Base-by-base conservation (phyloP, 2,797 vertebrate species). In the Galago senegalensis region DNA sequence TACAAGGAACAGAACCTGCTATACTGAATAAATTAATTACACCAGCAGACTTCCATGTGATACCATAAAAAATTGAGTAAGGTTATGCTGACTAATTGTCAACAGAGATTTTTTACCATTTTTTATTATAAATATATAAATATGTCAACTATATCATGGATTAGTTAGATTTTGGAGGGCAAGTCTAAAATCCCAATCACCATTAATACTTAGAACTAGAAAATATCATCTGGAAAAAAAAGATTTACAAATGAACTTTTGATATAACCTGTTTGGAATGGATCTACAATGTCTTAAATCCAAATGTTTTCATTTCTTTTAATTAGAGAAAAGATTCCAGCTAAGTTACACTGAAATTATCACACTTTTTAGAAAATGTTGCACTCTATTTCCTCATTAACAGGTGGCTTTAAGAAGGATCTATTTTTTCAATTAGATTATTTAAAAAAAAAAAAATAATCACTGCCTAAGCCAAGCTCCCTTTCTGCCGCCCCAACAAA, bases 221-320 rank as follows among this genome's bases (percentile, higher is more conserved):
- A 72, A 95, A 46, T n/a, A 73, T 1, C 14, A n/a, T 65, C 82
- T 79, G 60, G 70, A 34, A 81, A 91, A 83, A 77, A 67, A 83
- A 91, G 27, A 60, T 29, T 89, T 69, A 25, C 0, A 43, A 88
- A 75, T 70, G 37, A 84, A 92, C 79, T 92, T 93, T 5, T 79
- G 46, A 88, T 82, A 65, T 70, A 87, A 87, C 16, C 34, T 87
- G 65, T 37, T 84, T 76, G 43, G 43, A 56, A 4, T 92, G 23
- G 27, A 73, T 53, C 40, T 65, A 49, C 49, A 14, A 49, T 49
- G 49, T 49, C 49, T 49, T 49, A 49, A 60, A 91, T 61, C 37
- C 89, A 83, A 96, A 84, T 40, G 56, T 63, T 93, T 90, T 75
- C 13, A 61, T 76, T 91, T 84, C 56, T 86, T 93, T 93, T 92